A percentile compares a stretch with the other conserved stretches of the same genome.
phyloP scores from a whole-genome alignment of 2,888 invertebrate genomes.

The Sympetrum striolatum region DNA sequence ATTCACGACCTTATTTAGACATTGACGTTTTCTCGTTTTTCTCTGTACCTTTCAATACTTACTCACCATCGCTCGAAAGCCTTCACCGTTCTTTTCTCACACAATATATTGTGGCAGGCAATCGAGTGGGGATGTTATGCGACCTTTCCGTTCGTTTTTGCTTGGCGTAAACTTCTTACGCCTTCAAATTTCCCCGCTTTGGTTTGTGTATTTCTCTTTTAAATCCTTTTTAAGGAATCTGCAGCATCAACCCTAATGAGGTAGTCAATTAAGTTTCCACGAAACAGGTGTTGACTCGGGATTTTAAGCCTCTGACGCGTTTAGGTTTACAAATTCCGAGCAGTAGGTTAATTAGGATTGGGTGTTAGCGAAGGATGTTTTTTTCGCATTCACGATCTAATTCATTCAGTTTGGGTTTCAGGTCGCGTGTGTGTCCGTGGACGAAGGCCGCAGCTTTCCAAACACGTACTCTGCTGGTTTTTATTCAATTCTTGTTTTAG shows the following conservation, averaged over 20 bases:
- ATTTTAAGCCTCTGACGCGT: constrained; percentile 1
- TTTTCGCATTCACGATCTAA: not conserved
- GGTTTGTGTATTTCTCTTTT: not conserved
- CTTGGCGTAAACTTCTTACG: not conserved
- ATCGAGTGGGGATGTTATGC: not conserved
- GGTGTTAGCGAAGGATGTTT: not conserved
- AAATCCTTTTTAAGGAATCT: not conserved
- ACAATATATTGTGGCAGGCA: not conserved
- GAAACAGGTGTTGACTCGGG: constrained; percentile 7
- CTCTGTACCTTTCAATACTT: not conserved
- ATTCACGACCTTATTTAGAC: no score
- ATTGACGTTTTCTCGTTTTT: not conserved
- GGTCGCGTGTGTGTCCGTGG: not conserved
- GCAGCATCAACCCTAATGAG: not conserved
- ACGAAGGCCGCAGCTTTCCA: not conserved
- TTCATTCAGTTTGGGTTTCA: not conserved
- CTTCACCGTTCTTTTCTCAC: not conserved
- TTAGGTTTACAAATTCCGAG: not conserved
- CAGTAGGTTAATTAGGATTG: constrained; percentile 11
- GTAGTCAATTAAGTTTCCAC: constrained; percentile 13
- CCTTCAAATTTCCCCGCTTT: not conserved
- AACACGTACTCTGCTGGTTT: not conserved
- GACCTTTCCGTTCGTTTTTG: not conserved
- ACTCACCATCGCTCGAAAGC: not conserved
- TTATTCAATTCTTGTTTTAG: not conserved